These are phyloP conservation scores for Brachypodius melanocephalos DNA, from an alignment of 2,113 vertebrate species.

Conservation along the genomic window DNA sequence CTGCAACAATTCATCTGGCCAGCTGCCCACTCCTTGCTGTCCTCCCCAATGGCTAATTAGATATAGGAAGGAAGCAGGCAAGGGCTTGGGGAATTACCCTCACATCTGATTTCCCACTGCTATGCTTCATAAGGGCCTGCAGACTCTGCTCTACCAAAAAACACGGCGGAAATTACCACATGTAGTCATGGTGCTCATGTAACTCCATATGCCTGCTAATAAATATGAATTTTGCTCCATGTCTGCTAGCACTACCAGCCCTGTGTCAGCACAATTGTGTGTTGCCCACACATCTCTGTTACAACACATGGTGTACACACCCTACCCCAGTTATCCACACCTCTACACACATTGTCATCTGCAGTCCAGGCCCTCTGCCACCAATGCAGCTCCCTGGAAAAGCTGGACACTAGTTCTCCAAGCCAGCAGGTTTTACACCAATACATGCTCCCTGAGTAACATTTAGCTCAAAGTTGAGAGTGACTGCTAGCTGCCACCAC, in stretches of 20 bases:
- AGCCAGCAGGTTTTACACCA: neutral
- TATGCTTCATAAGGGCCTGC: neutral
- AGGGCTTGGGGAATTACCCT: neutral
- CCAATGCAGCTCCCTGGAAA: neutral
- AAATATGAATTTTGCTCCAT: neutral
- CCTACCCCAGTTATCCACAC: accelerated
- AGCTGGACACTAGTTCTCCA: neutral
- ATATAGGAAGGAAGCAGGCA: neutral
- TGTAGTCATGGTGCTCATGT: accelerated
- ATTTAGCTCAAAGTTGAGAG: neutral
- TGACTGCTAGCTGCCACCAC: conserved; percentile 34
- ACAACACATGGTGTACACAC: accelerated
- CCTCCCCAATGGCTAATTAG: neutral
- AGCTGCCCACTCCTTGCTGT: neutral
- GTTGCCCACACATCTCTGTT: accelerated
- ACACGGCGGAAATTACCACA: neutral
- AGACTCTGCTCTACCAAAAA: neutral
- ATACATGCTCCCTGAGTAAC: neutral
- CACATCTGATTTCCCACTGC: neutral
- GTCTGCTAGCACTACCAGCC: neutral
- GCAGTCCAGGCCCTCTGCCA: neutral
- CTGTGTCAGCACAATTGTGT: neutral
- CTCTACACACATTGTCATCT: neutral
- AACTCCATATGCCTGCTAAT: neutral
- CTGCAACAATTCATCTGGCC: neutral